Evolutionary conservation across 2,113 vertebrate species (phyloP).

Genomic region (Anarhynchus alexandrinus): DNA sequence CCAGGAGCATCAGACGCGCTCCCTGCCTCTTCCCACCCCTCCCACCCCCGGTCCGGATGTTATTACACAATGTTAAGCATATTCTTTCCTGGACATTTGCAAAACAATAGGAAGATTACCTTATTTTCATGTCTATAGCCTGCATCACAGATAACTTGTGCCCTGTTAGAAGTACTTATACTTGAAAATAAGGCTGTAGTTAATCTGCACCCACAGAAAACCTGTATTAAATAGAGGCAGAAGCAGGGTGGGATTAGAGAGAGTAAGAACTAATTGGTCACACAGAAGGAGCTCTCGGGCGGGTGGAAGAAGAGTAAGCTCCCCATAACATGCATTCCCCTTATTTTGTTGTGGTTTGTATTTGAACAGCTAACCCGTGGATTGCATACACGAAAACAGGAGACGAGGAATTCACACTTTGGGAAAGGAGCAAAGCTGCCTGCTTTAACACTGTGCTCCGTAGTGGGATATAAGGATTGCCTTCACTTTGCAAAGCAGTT

Average conservation of each 20-base stretch:
- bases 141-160: conserved; percentile 13
- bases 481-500: conserved; percentile 29
- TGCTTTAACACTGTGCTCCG: neutral
- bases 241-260: conserved; percentile 4
- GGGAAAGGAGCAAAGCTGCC: conserved; percentile 16
- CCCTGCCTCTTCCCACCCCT: neutral
- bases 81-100: conserved; percentile 37
- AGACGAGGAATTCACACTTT: neutral
- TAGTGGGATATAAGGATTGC: conserved; percentile 15
- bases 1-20: neutral
- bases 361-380: neutral
- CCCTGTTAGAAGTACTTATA: neutral
- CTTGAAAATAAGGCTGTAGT: conserved; percentile 17
- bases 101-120: conserved; percentile 61
- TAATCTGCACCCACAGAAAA: conserved; percentile 8
- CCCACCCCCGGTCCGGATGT: neutral
- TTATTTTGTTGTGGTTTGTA: conserved; percentile 7
- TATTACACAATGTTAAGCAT: conserved; percentile 18
- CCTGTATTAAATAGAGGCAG: neutral
- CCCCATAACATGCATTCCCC: neutral
- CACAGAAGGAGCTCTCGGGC: neutral
- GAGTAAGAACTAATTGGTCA: neutral
- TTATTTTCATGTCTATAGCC: conserved; percentile 53
- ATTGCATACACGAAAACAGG: neutral
- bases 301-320: neutral